phyloP scores from a whole-genome alignment of 2,797 vertebrate species.

The Bradypodion ventrale region DNA sequence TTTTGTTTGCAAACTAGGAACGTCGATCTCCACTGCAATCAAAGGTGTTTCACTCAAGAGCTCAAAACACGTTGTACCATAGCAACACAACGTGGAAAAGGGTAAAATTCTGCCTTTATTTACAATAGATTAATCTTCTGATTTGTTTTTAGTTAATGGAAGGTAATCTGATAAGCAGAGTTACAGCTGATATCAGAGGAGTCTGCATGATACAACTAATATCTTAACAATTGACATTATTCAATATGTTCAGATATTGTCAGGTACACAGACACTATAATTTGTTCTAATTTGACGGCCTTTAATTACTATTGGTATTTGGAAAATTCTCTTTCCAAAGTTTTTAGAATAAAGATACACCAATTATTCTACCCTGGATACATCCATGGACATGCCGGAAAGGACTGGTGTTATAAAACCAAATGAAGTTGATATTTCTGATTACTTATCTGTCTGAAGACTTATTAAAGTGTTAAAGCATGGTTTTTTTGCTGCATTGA shows the following conservation, averaged over 20 bases:
- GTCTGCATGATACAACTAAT: conserved; percentile 20
- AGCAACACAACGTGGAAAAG: background rate
- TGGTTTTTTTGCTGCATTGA: background rate
- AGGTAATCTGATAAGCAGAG: conserved; percentile 23
- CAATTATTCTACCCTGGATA: background rate
- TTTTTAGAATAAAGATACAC: background rate
- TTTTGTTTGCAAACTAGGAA: conserved; percentile 25
- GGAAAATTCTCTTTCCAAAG: background rate
- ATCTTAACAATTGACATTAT: conserved; percentile 5
- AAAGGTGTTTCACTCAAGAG: conserved; percentile 38
- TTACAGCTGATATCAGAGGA: conserved; percentile 5
- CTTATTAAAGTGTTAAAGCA: background rate
- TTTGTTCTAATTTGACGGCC: background rate
- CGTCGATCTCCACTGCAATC: conserved; percentile 36
- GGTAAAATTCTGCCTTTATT: conserved; percentile 35
- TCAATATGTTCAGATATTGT: background rate
- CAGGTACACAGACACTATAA: background rate
- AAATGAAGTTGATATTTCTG: background rate
- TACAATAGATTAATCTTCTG: background rate
- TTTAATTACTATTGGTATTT: background rate
- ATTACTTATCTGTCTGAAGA: background rate
- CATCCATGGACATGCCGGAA: background rate
- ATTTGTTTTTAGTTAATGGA: conserved; percentile 40
- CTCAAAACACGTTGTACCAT: conserved; percentile 2
- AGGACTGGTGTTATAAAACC: background rate